Conservation (phyloP, 1,140 invertebrate species). For the Scaptomyza hsui region DNA sequence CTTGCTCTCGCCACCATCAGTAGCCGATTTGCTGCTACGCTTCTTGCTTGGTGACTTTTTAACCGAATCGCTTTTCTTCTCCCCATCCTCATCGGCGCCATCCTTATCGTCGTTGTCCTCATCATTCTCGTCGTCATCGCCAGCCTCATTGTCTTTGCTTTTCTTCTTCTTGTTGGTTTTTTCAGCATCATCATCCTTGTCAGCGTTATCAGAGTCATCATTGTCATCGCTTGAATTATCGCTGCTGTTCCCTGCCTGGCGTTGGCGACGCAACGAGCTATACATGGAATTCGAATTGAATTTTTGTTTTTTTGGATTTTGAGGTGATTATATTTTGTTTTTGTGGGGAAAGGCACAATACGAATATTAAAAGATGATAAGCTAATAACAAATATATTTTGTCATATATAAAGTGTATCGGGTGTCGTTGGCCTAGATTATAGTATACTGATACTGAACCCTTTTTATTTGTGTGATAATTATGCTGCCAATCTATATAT, state of each 20-base stretch:
- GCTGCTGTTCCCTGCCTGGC: constrained; percentile 72
- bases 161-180: constrained; percentile 65
- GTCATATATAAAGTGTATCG: constrained; percentile 27
- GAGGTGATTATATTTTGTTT: constrained; percentile 26
- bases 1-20: constrained; percentile 74
- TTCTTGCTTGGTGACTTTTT: constrained; percentile 68
- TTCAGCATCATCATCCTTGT: constrained; percentile 64
- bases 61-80: constrained; percentile 56
- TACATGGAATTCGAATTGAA: constrained; percentile 65
- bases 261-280: constrained; percentile 82
- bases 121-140: constrained; percentile 51
- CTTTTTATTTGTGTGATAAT: constrained; percentile 27
- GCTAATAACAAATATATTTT: constrained; percentile 35
- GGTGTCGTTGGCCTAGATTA: constrained; percentile 26
- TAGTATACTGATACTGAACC: constrained; percentile 9
- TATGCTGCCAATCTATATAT: constrained; percentile 36
- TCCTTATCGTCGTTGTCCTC: constrained; percentile 52
- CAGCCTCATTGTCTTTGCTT: constrained; percentile 57
- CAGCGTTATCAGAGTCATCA: constrained; percentile 60
- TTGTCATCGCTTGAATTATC: constrained; percentile 72
- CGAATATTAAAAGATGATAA: constrained; percentile 31
- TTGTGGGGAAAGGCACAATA: constrained; percentile 39
- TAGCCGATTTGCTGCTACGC: constrained; percentile 54
- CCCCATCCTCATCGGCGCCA: constrained; percentile 33
- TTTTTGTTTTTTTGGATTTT: constrained; percentile 42